Percentiles rank a stretch among this genome's conserved stretches.
Conservation (phyloP, 1,140 invertebrate genomes). For the Stenopsyche tienmushanensis region DNA sequence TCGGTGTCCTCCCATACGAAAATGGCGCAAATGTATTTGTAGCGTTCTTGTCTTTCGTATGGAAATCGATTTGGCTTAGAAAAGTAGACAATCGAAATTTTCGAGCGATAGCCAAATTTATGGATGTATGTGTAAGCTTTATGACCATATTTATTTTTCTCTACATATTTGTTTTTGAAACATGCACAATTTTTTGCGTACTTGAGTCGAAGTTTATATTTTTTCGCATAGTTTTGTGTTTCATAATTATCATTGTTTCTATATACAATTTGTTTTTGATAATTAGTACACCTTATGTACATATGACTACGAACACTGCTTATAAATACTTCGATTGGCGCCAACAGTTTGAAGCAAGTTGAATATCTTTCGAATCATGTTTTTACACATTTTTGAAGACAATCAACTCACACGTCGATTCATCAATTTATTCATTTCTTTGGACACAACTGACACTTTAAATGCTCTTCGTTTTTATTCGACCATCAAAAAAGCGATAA, state of each 20-base stretch:
- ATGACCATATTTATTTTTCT: slow-evolving; percentile 32
- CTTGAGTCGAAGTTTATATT: too few species aligned
- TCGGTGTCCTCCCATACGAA: too few species aligned
- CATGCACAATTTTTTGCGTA: slow-evolving; percentile 38
- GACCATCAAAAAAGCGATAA: too few species aligned
- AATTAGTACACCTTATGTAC: background rate
- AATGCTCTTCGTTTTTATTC: too few species aligned
- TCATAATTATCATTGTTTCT: slow-evolving; percentile 25
- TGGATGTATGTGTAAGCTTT: slow-evolving; percentile 43
- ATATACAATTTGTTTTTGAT: slow-evolving; percentile 2
- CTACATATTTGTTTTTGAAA: slow-evolving; percentile 5
- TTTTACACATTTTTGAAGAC: too few species aligned
- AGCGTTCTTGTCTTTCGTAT: slow-evolving; percentile 40
- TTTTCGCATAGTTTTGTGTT: slow-evolving; percentile 35
- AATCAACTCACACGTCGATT: too few species aligned
- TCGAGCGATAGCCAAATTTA: slow-evolving; percentile 39
- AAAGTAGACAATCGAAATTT: slow-evolving; percentile 28
- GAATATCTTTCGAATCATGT: too few species aligned
- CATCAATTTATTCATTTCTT: too few species aligned
- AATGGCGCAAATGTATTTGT: slow-evolving; percentile 7
- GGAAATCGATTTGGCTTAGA: slow-evolving; percentile 42
- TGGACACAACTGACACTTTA: too few species aligned
- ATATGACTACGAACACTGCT: too few species aligned
- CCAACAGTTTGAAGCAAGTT: slow-evolving; percentile 16
- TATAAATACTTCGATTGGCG: too few species aligned